Percentiles rank a stretch among this genome's conserved stretches.
Evolutionary conservation across 1,140 invertebrate species (phyloP).

Genomic region (Acyrthosiphon pisum): DNA sequence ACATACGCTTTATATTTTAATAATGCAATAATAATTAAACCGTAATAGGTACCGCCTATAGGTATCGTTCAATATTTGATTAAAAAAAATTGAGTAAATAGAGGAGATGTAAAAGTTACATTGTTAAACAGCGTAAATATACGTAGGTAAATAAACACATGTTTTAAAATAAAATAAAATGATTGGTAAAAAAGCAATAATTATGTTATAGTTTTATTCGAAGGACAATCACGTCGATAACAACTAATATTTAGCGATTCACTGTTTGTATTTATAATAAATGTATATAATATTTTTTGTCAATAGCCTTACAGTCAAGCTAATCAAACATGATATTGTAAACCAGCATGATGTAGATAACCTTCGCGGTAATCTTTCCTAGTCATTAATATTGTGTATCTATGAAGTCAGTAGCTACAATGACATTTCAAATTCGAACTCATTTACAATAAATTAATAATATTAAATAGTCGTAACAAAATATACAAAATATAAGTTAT

Average conservation of each 20-base stretch:
- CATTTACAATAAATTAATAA: neutral
- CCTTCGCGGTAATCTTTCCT: constrained; percentile 34
- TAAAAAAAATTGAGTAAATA: neutral
- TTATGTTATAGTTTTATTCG: constrained; percentile 32
- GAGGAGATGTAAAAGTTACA: neutral
- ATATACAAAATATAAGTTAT: neutral
- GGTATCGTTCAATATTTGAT: neutral
- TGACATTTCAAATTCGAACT: constrained; percentile 1
- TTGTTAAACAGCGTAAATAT: neutral
- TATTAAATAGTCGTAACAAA: neutral
- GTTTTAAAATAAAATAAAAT: constrained; percentile 12
- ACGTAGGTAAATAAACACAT: neutral
- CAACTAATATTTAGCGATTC: neutral
- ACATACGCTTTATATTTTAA: neutral
- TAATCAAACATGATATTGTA: constrained; percentile 12
- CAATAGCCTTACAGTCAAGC: neutral
- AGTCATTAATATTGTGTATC: constrained; percentile 33
- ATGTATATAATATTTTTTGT: constrained; percentile 13
- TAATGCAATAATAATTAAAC: neutral
- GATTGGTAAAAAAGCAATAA: neutral
- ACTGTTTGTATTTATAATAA: neutral
- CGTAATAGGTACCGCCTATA: too few species aligned
- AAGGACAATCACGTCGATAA: constrained; percentile 3
- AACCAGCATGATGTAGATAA: neutral
- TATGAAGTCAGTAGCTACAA: neutral